These are phyloP conservation scores for Cherax destructor DNA, from an alignment of 1,140 invertebrate genomes.

Conservation along the genomic window DNA sequence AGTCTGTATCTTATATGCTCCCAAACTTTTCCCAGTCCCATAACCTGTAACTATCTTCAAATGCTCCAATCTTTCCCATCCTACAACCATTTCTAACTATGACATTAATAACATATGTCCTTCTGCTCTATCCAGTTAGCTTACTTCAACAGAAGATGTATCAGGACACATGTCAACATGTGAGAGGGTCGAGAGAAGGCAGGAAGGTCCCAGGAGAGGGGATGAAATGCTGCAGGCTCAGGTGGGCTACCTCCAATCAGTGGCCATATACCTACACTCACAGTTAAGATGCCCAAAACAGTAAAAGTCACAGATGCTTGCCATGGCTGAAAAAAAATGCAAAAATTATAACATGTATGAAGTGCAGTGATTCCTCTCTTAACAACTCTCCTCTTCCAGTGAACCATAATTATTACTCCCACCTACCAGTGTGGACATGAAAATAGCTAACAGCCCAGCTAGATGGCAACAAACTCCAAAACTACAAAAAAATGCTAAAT, in stretches of 20 bases:
- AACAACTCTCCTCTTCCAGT: too few species aligned
- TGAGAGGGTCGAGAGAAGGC: slow-evolving; percentile 45
- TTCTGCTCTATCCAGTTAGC: background rate
- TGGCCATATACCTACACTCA: slow-evolving; percentile 45
- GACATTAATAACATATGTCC: background rate
- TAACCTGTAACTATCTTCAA: background rate
- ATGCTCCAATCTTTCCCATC: background rate
- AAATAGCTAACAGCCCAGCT: too few species aligned
- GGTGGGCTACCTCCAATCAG: slow-evolving; percentile 59
- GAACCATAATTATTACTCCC: too few species aligned
- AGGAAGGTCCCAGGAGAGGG: slow-evolving; percentile 47
- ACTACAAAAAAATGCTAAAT: too few species aligned
- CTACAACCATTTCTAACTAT: background rate
- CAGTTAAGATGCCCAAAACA: slow-evolving; percentile 31
- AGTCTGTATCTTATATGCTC: too few species aligned
- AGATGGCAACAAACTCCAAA: too few species aligned
- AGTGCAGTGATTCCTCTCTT: too few species aligned
- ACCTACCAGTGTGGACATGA: too few species aligned
- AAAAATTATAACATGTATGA: too few species aligned
- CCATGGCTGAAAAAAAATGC: slow-evolving; percentile 37
- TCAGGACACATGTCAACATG: slow-evolving; percentile 46
- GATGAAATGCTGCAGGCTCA: slow-evolving; percentile 57
- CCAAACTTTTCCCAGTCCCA: too few species aligned
- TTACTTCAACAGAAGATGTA: slow-evolving; percentile 44
- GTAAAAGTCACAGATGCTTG: slow-evolving; percentile 34